phyloP scores from a whole-genome alignment of 2,113 vertebrate genomes.

The Dipodomys stephensi region DNA sequence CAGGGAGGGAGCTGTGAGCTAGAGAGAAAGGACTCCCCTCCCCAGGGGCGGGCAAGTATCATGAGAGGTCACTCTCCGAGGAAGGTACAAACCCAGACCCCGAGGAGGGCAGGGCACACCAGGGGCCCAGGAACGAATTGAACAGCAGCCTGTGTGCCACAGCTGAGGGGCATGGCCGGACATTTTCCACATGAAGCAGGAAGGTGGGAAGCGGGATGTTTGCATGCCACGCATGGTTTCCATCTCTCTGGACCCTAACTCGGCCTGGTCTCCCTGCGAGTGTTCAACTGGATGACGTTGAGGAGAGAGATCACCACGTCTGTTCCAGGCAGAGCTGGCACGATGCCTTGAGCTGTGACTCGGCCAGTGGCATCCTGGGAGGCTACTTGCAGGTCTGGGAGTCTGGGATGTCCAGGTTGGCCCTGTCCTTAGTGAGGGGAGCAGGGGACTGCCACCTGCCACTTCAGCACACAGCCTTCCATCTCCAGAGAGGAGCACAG shows the following conservation, averaged over 20 bases:
- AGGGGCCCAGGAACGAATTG: fast-evolving
- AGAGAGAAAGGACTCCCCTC: neutral
- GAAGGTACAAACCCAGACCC: neutral
- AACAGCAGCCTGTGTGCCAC: neutral
- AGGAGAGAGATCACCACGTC: fast-evolving
- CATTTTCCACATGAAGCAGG: neutral
- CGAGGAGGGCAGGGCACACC: neutral
- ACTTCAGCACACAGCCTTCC: neutral
- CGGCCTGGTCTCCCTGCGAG: neutral
- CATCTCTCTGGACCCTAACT: neutral
- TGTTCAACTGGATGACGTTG: neutral
- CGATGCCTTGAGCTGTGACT: neutral
- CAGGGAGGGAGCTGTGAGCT: neutral
- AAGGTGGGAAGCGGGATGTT: neutral
- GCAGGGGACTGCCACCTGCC: neutral
- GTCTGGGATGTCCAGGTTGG: neutral
- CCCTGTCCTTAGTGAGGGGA: neutral
- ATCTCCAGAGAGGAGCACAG: neutral
- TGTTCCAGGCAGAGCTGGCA: fast-evolving
- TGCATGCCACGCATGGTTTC: neutral
- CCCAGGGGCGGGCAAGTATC: neutral
- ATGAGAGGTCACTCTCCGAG: neutral
- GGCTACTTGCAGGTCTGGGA: neutral
- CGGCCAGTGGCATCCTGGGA: neutral
- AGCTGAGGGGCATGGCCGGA: too few relatives aligned